Base-by-base conservation (phyloP, 1,140 invertebrate genomes). In the Zaprionus nigranus region DNA sequence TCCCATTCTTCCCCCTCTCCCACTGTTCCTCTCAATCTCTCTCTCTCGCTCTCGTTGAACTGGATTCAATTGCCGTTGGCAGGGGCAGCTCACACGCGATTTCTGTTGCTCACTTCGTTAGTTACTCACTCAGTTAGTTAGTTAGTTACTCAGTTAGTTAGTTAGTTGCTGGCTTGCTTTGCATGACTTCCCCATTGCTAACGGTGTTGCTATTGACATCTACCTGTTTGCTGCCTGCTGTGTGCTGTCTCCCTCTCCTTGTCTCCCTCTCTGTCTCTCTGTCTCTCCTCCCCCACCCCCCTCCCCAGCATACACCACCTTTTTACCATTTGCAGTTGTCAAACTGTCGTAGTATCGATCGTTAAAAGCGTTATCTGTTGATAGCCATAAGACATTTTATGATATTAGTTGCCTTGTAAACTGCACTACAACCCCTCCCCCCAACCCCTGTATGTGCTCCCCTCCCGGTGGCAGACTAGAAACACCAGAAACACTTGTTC, bases 341-440 rank as follows among this genome's bases (percentile, higher is more conserved):
- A 90, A 81, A 78, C 81, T 88, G 84, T 88, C 84, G 72, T 61
- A 76, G 81, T 76, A 79, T 75, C 68, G 83, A 90, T 88, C 84
- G 83, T 88, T 88, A 88, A 90, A 88, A 76, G 85, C 78, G 78
- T 81, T 87, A 84, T 87, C 84, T 87, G 84, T 82, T 84, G 84
- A 88, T 81, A 88, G 84, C 81, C 81, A 84, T 88, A 87, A 75
- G 84, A 70, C 78, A 87, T 84, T 87, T 87, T 88, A 87, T 65
- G 84, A 75, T 83, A 87, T 84, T 88, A 84, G 66, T 84, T 80
- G 79, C 77, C 83, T 75, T 87, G 84, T 81, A 75, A 78, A 72
- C 73, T 75, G 77, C 34, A 63, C 46, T 40, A 28, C n/a, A 24
- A 34, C 59, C 34, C 34, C 30, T 12, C 9, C 26, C 46, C 26